A percentile compares a stretch with the other conserved stretches of the same genome.
phyloP scores from a whole-genome alignment of 2,797 vertebrate species.

The Rhyacichthys aspro region DNA sequence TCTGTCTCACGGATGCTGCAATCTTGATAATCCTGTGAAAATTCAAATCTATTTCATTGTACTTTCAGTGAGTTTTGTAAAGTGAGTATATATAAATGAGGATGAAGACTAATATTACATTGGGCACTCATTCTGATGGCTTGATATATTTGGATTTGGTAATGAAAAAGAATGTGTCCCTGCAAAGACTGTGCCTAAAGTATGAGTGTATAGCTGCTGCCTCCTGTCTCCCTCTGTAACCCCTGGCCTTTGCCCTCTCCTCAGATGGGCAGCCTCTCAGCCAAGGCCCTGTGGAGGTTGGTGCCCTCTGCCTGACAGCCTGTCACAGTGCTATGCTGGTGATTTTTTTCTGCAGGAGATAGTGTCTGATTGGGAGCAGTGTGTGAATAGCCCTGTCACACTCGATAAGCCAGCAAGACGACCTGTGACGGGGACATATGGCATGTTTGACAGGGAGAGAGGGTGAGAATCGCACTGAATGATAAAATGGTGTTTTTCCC shows the following conservation, averaged over 20 bases:
- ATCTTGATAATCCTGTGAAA: constrained; percentile 42
- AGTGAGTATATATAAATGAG: background rate
- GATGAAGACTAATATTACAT: background rate
- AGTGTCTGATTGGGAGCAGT: constrained; percentile 83
- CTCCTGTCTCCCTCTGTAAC: constrained; percentile 53
- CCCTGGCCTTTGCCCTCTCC: constrained; percentile 71
- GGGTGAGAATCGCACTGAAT: constrained; percentile 85
- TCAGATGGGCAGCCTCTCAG: constrained; percentile 73
- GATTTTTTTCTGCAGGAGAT: constrained; percentile 78
- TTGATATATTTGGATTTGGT: constrained; percentile 27
- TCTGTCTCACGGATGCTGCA: constrained; percentile 37
- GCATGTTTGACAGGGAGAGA: constrained; percentile 84
- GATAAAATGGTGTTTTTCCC: constrained; percentile 84
- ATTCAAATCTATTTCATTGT: constrained; percentile 25
- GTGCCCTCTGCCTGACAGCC: constrained; percentile 82
- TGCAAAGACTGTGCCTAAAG: constrained; percentile 28
- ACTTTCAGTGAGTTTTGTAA: background rate
- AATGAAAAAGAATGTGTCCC: constrained; percentile 17
- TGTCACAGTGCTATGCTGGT: constrained; percentile 76
- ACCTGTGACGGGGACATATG: constrained; percentile 86
- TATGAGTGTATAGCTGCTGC: constrained; percentile 45
- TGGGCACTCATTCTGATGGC: background rate
- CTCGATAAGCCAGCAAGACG: constrained; percentile 83
- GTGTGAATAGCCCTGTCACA: constrained; percentile 86
- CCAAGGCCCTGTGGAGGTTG: constrained; percentile 75